A percentile compares a stretch with the other conserved stretches of the same genome.
These are phyloP conservation scores for Eupsittula cactorum DNA, from an alignment of 2,113 vertebrate species.

Conservation along the genomic window DNA sequence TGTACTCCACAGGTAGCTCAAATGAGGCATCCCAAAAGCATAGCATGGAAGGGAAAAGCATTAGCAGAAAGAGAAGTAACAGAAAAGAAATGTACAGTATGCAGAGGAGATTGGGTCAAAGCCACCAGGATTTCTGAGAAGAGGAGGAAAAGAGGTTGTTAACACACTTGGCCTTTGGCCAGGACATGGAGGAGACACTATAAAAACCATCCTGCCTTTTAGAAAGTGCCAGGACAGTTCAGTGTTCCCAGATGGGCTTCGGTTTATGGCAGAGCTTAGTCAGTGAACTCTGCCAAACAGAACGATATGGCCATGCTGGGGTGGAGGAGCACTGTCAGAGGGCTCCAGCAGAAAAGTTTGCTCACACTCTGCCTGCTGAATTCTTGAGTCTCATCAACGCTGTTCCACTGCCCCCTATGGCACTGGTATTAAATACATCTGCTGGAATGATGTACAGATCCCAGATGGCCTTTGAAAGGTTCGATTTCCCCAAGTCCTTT, in stretches of 20 bases:
- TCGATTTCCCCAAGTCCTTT: not conserved
- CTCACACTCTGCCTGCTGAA: not conserved
- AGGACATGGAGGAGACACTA: not conserved
- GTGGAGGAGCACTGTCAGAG: not conserved
- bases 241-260: not conserved
- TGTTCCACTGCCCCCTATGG: not conserved
- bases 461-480: not conserved
- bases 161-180: not conserved
- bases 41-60: not conserved
- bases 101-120: not conserved
- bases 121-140: not conserved
- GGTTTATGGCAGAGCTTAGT: not conserved
- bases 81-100: too few relatives aligned
- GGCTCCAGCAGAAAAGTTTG: not conserved
- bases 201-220: not conserved
- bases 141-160: not conserved
- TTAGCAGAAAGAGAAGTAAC: not conserved
- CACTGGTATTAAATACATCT: not conserved
- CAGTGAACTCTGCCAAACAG: not conserved
- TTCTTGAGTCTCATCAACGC: not conserved
- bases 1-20: not conserved
- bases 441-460: not conserved
- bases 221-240: not conserved
- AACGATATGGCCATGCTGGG: not conserved
- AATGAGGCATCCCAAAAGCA: not conserved